Evolutionary conservation across 1,140 invertebrate species (phyloP).

Genomic region (Metopolophium dirhodum): DNA sequence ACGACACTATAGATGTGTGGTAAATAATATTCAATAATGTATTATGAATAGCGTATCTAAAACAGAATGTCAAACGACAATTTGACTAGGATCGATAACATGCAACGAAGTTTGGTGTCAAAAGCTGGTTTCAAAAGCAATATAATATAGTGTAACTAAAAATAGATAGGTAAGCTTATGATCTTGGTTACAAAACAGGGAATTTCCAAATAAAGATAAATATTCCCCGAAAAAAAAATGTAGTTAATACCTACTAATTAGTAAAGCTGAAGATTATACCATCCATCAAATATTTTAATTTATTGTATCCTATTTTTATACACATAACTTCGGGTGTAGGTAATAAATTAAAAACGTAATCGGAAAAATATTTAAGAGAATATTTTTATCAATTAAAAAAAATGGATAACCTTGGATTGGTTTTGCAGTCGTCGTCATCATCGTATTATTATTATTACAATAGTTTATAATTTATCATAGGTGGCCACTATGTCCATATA

Average conservation of each 20-base stretch:
- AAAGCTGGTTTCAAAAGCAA: background rate
- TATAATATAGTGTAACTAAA: background rate
- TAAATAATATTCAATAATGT: background rate
- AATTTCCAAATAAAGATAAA: background rate
- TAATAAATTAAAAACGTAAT: background rate
- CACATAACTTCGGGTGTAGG: background rate
- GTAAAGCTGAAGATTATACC: background rate
- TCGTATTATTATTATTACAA: too few relatives aligned
- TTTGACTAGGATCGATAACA: background rate
- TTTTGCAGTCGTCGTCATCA: background rate
- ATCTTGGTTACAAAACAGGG: background rate
- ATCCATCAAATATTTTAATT: background rate
- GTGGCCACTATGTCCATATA: too few relatives aligned
- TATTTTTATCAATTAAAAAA: background rate
- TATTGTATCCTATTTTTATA: background rate
- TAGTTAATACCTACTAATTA: background rate
- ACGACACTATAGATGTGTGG: background rate
- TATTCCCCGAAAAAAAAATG: background rate
- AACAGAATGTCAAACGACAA: background rate
- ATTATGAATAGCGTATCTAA: background rate
- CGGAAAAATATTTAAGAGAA: background rate
- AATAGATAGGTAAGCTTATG: background rate
- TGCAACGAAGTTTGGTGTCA: background rate
- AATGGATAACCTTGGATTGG: background rate
- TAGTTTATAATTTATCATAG: too few relatives aligned